Percentiles rank a stretch among this genome's conserved stretches.
These are phyloP conservation scores for Acanthisitta chloris DNA, from an alignment of 2,113 vertebrate genomes.

Conservation along the genomic window DNA sequence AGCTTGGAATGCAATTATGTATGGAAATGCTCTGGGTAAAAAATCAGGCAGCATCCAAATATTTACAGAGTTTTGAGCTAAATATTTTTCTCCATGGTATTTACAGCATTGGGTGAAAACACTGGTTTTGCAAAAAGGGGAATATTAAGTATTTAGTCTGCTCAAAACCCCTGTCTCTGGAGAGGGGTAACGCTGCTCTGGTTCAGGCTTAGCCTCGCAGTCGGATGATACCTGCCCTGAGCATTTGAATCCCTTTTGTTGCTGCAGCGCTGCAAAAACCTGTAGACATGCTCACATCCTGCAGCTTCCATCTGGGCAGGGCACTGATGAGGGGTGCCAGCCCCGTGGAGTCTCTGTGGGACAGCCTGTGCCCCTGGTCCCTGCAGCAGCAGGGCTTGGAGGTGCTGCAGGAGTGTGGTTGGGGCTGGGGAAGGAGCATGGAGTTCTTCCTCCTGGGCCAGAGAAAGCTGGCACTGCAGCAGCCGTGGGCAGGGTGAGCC, in stretches of 20 bases:
- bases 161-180: background rate
- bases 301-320: background rate
- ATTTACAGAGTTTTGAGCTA: background rate
- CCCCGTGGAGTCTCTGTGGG: fast-evolving
- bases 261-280: background rate
- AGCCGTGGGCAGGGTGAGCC: fast-evolving
- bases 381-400: background rate
- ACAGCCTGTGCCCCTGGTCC: background rate
- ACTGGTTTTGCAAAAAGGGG: background rate
- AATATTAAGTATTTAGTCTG: background rate
- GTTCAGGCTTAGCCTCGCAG: background rate
- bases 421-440: fast-evolving
- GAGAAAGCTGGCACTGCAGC: background rate
- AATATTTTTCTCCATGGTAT: background rate
- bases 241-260: background rate
- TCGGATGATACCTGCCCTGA: background rate
- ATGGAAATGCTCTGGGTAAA: fast-evolving
- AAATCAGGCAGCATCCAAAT: background rate
- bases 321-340: fast-evolving
- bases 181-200: background rate
- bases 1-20: background rate
- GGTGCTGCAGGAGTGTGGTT: fast-evolving
- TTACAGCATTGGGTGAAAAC: background rate
- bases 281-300: fast-evolving
- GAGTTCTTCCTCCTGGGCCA: fast-evolving